Conservation (phyloP, 2,888 invertebrate genomes). For the Diploptera punctata region DNA sequence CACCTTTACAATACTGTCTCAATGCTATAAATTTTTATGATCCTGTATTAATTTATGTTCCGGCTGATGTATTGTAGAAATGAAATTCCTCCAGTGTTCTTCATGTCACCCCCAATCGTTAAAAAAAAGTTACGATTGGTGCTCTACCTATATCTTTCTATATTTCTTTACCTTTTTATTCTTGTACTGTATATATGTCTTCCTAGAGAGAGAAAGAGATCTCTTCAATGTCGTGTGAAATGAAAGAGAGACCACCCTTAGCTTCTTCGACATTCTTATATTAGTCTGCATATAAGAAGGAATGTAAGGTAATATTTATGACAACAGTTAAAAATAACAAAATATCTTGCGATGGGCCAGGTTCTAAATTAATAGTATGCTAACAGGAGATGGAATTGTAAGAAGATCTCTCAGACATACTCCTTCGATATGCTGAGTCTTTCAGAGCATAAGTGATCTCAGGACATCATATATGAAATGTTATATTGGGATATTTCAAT, state of each 20-base stretch:
- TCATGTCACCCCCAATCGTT: constrained; percentile 12
- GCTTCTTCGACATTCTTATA: constrained; percentile 4
- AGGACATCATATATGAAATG: no score
- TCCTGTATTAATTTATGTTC: constrained; percentile 17
- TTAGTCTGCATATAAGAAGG: neutral
- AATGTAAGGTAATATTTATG: constrained; percentile 2
- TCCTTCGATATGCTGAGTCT: neutral
- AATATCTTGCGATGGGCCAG: constrained; percentile 11
- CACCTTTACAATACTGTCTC: neutral
- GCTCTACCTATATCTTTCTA: neutral
- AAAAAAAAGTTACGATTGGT: constrained; percentile 26
- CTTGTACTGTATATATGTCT: no score
- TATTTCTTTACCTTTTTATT: neutral
- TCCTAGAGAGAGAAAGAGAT: neutral
- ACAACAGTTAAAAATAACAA: constrained; percentile 27
- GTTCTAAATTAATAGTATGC: constrained; percentile 15
- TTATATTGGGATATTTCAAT: no score
- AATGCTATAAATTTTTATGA: constrained; percentile 2
- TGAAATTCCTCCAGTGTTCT: neutral
- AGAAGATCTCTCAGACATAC: neutral
- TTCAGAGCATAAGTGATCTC: neutral
- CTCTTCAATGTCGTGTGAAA: constrained; percentile 27
- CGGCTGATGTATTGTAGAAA: constrained; percentile 15
- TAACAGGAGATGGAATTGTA: neutral
- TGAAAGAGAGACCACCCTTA: constrained; percentile 20